Evolutionary conservation across 2,113 vertebrate genomes (phyloP), one percentile per base, ranked within the genome.

Genomic region (Perca flavescens): DNA sequence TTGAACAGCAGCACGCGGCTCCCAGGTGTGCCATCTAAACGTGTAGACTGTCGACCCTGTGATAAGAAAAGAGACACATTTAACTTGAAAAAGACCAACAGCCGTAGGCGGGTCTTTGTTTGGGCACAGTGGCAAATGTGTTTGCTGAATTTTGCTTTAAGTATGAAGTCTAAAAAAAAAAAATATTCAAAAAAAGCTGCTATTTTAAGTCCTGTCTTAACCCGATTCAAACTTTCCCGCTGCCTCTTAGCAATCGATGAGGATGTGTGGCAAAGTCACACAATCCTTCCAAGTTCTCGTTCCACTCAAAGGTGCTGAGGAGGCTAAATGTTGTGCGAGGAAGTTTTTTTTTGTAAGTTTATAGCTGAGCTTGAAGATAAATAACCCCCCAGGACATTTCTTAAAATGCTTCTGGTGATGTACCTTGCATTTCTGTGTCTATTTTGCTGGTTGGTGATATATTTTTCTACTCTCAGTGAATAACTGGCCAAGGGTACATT

Each of bases 71-170:
- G 64, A 79, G 80, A 79, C 21, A 60, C 56, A 69, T 87, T 87
- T 60, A 46, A 82, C 60, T 86, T 56, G 63, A 80, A 78, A 77
- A 78, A 22, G 47, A 64, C 16, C 19, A 81, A 43, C 17, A 57
- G 69, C 60, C 9, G 57, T 5, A 16, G 69, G 40, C 10, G 10
- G 40, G 40, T 79, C 53, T 86, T 79, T 25, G 73, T 87, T 62
- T 56, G 79, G 80, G 79, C 65, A 77, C 81, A 69, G 82, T 53
- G 70, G 83, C 76, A 66, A 65, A 74, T 77, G 77, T 79, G 74
- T 91, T 87, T 86, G 47, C 74, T 86, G 79, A 87, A 87, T 86
- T 86, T 92, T 89, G 92, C 89, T 93, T 93, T 89, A 94, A 91
- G 79, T 62, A 89, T 77, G 66, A 86, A 90, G 82, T 87, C 2